A percentile compares a stretch with the other conserved stretches of the same genome.
These are phyloP conservation scores for Orthonyx spaldingii DNA, from an alignment of 2,113 vertebrate genomes.

Conservation along the genomic window DNA sequence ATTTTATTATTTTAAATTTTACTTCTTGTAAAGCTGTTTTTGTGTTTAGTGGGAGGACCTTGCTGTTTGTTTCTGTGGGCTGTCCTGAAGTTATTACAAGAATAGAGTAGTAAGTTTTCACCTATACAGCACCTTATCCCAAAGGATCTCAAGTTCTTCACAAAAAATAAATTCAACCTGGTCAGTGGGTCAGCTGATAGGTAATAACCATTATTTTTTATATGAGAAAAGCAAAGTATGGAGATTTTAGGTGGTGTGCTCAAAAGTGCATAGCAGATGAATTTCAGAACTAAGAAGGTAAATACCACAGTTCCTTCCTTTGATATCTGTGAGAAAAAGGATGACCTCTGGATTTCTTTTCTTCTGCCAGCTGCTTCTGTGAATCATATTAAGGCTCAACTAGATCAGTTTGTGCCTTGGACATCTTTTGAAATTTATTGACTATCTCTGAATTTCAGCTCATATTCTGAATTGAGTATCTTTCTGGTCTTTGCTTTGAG, in stretches of 20 bases:
- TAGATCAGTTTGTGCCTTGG: not conserved
- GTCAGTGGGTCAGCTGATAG: not conserved
- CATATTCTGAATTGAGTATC: not conserved
- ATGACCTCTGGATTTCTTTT: not conserved
- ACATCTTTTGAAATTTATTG: not conserved
- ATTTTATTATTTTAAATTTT: not conserved
- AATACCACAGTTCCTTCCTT: not conserved
- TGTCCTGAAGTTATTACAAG: not conserved
- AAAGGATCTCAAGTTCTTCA: not conserved
- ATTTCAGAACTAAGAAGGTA: not conserved
- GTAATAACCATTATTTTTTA: not conserved
- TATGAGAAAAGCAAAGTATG: not conserved
- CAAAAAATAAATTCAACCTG: not conserved
- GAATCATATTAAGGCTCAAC: not conserved
- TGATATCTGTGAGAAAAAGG: not conserved
- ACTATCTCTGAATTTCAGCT: not conserved
- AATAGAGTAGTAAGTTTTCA: not conserved
- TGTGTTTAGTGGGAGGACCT: not conserved
- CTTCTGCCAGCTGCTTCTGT: not conserved
- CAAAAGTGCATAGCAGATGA: not conserved
- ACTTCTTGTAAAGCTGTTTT: not conserved
- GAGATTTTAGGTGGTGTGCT: not conserved
- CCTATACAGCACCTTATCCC: not conserved
- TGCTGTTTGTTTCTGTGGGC: not conserved
- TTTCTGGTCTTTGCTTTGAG: not conserved